Conservation (phyloP, 2,888 invertebrate genomes). For the Chalcosyrphus nemorum region DNA sequence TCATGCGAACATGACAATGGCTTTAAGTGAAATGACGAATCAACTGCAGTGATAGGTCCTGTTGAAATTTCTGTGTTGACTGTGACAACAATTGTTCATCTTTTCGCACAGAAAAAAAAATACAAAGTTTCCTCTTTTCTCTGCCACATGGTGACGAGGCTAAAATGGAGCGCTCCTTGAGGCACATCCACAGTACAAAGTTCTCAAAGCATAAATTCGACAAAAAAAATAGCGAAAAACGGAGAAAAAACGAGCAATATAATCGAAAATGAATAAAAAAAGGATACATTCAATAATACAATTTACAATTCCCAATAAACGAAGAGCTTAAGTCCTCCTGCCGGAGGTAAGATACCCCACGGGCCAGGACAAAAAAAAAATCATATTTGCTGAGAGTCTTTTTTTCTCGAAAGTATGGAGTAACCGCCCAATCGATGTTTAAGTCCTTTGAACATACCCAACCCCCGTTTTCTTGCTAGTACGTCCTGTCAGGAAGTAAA, state of each 20-base stretch:
- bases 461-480: neutral
- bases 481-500: constrained; percentile 20
- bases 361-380: neutral
- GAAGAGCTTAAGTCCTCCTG: constrained; percentile 10
- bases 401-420: neutral
- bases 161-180: neutral
- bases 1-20: neutral
- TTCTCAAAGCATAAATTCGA: neutral
- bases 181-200: neutral
- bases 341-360: constrained; percentile 1
- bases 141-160: neutral
- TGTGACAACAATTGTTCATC: neutral
- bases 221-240: too few relatives aligned
- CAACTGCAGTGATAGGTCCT: constrained; percentile 6
- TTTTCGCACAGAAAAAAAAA: too few relatives aligned
- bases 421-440: constrained; percentile 23
- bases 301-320: constrained; percentile 54
- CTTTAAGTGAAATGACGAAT: constrained; percentile 3
- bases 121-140: neutral
- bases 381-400: neutral
- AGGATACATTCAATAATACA: constrained; percentile 27
- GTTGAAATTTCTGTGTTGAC: neutral
- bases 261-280: constrained; percentile 11
- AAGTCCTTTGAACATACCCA: constrained; percentile 7
- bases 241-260: neutral